These are phyloP conservation scores for Drosophila koepferae DNA, from an alignment of 2,888 invertebrate genomes.

Conservation along the genomic window DNA sequence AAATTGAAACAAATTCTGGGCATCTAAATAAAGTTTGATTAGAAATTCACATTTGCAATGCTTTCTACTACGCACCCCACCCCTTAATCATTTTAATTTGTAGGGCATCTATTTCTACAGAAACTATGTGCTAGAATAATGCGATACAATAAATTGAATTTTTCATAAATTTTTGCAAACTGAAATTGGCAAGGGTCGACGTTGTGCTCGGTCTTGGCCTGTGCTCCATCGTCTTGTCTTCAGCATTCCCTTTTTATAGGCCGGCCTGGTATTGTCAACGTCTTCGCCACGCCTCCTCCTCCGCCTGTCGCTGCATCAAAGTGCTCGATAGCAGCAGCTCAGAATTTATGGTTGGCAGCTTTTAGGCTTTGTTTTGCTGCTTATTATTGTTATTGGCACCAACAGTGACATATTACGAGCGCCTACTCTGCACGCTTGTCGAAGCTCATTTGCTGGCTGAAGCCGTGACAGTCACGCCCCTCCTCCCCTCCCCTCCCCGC, in stretches of 20 bases:
- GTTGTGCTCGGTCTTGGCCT: not conserved
- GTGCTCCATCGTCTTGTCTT: not conserved
- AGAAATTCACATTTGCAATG: no score
- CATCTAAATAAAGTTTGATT: no score
- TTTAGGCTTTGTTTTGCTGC: conserved; percentile 80
- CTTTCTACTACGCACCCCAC: no score
- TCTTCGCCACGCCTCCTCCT: conserved; percentile 45
- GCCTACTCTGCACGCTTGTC: conserved; percentile 57
- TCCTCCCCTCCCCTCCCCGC: not conserved
- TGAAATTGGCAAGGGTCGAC: conserved; percentile 69
- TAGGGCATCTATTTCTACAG: conserved; percentile 23
- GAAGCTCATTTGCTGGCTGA: conserved; percentile 67
- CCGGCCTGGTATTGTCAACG: conserved; percentile 72
- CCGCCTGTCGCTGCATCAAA: conserved; percentile 23
- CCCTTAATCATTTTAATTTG: not conserved
- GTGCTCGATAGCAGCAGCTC: conserved; percentile 53
- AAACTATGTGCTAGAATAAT: conserved; percentile 73
- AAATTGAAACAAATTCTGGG: no score
- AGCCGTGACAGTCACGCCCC: conserved; percentile 7
- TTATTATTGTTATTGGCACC: conserved; percentile 82
- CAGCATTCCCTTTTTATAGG: conserved; percentile 16
- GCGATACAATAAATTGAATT: conserved; percentile 77
- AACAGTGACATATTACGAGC: conserved; percentile 79
- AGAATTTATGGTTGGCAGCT: conserved; percentile 79
- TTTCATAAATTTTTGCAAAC: conserved; percentile 77